Evolutionary conservation across 2,797 vertebrate genomes (phyloP).

Genomic region (Varecia variegata): DNA sequence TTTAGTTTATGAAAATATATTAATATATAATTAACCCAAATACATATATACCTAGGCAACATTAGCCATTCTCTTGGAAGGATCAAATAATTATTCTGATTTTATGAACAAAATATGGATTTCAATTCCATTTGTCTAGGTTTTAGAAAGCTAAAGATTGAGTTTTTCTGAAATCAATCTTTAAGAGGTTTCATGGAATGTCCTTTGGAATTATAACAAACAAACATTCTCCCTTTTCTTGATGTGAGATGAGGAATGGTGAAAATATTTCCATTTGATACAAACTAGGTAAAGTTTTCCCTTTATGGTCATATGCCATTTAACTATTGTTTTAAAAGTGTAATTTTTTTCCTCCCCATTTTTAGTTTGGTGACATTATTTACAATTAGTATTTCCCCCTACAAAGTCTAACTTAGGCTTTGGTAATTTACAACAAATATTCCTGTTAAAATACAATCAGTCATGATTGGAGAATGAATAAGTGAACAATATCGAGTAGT

Average conservation of each 20-base stretch:
- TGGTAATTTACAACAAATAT: neutral
- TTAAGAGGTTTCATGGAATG: neutral
- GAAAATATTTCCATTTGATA: neutral
- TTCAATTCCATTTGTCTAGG: neutral
- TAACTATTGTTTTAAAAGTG: neutral
- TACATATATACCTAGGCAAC: neutral
- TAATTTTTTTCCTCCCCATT: neutral
- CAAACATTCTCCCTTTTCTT: neutral
- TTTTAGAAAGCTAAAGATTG: neutral
- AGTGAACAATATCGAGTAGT: neutral
- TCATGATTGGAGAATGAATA: neutral
- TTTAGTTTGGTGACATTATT: neutral
- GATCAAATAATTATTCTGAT: neutral
- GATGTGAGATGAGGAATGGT: neutral
- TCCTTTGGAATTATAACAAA: neutral
- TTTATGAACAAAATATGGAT: neutral
- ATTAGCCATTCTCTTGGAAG: neutral
- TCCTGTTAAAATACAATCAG: neutral
- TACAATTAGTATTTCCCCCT: neutral
- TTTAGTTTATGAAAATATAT: neutral
- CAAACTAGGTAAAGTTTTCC: accelerated
- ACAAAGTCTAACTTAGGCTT: neutral
- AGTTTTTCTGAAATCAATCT: neutral
- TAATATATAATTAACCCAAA: neutral
- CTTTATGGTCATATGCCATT: neutral